Conservation (phyloP, 2,888 invertebrate genomes). For the Bombylius major region DNA sequence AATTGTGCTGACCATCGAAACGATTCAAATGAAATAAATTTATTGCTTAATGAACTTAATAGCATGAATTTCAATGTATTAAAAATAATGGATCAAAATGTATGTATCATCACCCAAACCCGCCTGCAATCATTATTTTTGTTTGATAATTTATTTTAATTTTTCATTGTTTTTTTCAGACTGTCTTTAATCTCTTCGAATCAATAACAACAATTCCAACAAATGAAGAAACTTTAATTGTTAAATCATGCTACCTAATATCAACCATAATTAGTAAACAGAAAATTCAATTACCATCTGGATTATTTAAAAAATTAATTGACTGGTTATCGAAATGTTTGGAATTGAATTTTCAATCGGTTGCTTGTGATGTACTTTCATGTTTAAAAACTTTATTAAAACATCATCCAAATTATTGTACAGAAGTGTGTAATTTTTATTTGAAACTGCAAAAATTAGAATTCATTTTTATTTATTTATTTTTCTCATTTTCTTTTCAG, state of each 20-base stretch:
- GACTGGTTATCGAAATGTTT: constrained; percentile 39
- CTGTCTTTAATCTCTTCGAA: constrained; percentile 9
- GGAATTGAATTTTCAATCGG: constrained; percentile 19
- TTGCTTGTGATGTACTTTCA: constrained; percentile 18
- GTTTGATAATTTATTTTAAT: no score
- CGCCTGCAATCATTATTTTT: no score
- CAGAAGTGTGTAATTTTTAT: constrained; percentile 6
- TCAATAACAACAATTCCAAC: constrained; percentile 24
- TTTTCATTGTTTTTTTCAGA: constrained; percentile 4
- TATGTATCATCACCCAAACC: constrained; percentile 3
- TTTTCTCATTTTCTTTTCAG: constrained; percentile 7
- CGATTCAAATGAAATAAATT: constrained; percentile 40
- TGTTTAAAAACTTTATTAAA: constrained; percentile 18
- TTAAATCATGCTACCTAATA: constrained; percentile 46
- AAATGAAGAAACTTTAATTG: constrained; percentile 41
- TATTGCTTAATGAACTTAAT: constrained; percentile 49
- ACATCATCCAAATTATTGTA: constrained; percentile 12
- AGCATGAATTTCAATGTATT: constrained; percentile 44
- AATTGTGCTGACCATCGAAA: constrained; percentile 25
- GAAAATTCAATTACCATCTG: constrained; percentile 36
- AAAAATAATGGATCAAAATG: constrained; percentile 17
- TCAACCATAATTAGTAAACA: constrained; percentile 43
- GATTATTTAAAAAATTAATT: constrained; percentile 32
- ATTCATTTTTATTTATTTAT: neutral
- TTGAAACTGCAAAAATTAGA: neutral